Evolutionary conservation across 2,113 vertebrate genomes (phyloP).

Genomic region (Globicephala melas): DNA sequence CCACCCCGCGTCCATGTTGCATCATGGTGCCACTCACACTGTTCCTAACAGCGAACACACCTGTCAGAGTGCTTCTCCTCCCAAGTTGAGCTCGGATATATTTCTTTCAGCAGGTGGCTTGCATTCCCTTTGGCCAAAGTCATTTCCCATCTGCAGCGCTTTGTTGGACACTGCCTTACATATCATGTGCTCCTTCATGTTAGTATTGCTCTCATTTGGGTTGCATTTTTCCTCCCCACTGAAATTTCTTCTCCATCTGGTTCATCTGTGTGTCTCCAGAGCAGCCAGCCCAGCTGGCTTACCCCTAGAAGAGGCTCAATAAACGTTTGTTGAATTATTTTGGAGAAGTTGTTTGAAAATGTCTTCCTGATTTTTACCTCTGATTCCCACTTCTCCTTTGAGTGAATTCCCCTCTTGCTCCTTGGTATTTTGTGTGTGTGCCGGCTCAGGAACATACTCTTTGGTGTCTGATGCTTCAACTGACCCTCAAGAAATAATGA

Average conservation of each 20-base stretch:
- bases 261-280: not conserved
- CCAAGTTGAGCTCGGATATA: not conserved
- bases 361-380: slow-evolving; percentile 57
- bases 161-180: not conserved
- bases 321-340: slow-evolving; percentile 19
- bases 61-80: not conserved
- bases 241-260: not conserved
- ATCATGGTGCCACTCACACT: not conserved
- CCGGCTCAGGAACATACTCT: not conserved
- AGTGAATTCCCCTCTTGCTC: slow-evolving; percentile 56
- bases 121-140: not conserved
- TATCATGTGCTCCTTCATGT: not conserved
- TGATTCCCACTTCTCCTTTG: slow-evolving; percentile 61
- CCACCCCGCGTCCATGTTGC: not conserved
- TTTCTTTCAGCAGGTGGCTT: not conserved
- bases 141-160: not conserved
- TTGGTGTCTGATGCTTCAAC: not conserved
- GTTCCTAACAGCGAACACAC: not conserved
- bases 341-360: slow-evolving; percentile 61
- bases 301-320: not conserved
- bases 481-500: slow-evolving; percentile 28
- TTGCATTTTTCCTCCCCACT: not conserved
- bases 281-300: not conserved
- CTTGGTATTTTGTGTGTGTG: slow-evolving; percentile 15
- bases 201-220: not conserved